Evolutionary conservation across 1,140 invertebrate genomes (phyloP).

Genomic region (Calycopis cecrops): DNA sequence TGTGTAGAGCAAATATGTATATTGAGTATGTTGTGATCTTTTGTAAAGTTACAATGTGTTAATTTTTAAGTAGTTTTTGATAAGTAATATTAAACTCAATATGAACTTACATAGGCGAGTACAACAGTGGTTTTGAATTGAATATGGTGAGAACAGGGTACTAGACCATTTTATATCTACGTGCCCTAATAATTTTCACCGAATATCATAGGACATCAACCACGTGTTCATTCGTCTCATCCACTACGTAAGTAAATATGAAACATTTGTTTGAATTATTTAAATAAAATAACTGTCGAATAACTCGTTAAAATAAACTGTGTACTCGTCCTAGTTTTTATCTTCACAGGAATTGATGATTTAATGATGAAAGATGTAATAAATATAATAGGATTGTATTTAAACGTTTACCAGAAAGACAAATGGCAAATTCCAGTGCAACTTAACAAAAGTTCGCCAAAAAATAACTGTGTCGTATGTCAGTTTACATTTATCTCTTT

Average conservation of each 20-base stretch:
- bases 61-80: conserved; percentile 69
- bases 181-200: too few relatives aligned
- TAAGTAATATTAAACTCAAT: conserved; percentile 63
- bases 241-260: too few relatives aligned
- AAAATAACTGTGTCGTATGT: too few relatives aligned
- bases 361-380: conserved; percentile 29
- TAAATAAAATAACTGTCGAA: background rate
- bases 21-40: conserved; percentile 62
- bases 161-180: conserved; percentile 6
- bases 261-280: too few relatives aligned
- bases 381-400: conserved; percentile 10
- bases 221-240: conserved; percentile 4
- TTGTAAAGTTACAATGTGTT: conserved; percentile 63
- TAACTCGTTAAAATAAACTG: background rate
- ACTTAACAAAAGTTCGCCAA: too few relatives aligned
- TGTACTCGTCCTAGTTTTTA: conserved; percentile 64
- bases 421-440: too few relatives aligned
- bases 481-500: too few relatives aligned
- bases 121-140: conserved; percentile 22
- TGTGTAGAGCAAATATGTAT: conserved; percentile 35
- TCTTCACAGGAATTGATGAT: conserved; percentile 69
- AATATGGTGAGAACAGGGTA: conserved; percentile 14
- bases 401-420: conserved; percentile 9
- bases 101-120: conserved; percentile 49
- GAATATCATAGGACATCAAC: too few relatives aligned